These are phyloP conservation scores for Lucilia sericata DNA, from an alignment of 1,140 invertebrate genomes.

Conservation along the genomic window DNA sequence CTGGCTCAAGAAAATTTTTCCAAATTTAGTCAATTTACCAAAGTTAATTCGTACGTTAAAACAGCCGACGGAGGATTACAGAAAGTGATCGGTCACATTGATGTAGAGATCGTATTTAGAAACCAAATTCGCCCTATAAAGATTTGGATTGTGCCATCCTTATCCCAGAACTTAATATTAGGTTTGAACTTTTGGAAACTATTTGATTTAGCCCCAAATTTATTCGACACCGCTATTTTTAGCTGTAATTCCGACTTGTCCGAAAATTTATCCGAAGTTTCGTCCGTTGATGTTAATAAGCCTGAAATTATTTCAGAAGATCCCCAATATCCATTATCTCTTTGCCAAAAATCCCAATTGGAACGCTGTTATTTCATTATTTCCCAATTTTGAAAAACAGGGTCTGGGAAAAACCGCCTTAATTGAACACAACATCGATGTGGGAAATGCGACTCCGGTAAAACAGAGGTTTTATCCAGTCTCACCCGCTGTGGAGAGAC, in stretches of 20 bases:
- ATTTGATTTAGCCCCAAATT: background rate
- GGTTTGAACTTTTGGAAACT: background rate
- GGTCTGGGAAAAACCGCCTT: background rate
- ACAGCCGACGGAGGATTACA: background rate
- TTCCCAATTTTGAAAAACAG: background rate
- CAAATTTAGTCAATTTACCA: too few relatives aligned
- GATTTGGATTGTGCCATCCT: background rate
- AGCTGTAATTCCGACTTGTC: background rate
- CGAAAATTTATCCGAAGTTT: background rate
- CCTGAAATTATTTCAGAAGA: background rate
- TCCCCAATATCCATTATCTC: background rate
- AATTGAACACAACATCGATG: background rate
- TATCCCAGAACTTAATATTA: background rate
- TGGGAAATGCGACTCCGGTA: background rate
- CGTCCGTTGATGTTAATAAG: background rate
- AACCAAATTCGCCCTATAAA: background rate
- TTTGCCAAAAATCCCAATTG: background rate
- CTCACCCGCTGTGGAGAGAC: background rate
- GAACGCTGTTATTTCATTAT: background rate
- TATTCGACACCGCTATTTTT: background rate
- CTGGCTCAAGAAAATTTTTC: too few relatives aligned
- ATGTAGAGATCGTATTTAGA: background rate
- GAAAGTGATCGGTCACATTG: background rate
- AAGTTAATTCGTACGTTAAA: too few relatives aligned
- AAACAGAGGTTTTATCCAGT: slow-evolving; percentile 34